Conservation (phyloP, 1,140 invertebrate genomes). For the Zaprionus taronus region DNA sequence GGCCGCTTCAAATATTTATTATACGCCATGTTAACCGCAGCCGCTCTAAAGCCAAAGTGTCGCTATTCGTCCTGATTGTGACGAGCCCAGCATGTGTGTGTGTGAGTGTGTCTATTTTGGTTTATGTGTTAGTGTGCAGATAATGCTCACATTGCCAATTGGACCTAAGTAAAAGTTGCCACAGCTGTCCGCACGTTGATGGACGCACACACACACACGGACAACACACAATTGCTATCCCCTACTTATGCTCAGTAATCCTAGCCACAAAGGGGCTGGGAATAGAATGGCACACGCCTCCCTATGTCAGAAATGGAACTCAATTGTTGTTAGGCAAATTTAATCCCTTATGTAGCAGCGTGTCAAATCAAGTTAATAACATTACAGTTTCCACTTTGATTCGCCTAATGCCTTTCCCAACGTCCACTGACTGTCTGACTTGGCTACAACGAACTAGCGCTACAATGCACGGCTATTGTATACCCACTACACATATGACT, state of each 20-base stretch:
- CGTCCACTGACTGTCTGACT: constrained; percentile 1
- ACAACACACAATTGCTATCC: constrained; percentile 5
- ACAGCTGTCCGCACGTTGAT: constrained; percentile 22
- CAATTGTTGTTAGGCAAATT: constrained; percentile 15
- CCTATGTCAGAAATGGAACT: not conserved
- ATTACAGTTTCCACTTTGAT: constrained; percentile 24
- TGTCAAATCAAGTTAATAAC: constrained; percentile 26
- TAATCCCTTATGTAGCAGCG: constrained; percentile 21
- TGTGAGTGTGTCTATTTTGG: not conserved
- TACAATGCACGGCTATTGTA: too few relatives aligned
- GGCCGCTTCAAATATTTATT: constrained; percentile 68
- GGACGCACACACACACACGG: constrained; percentile 1
- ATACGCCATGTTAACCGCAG: constrained; percentile 52
- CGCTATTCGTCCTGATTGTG: constrained; percentile 17
- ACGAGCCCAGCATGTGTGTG: not conserved
- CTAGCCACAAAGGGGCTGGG: not conserved
- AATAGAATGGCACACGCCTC: not conserved
- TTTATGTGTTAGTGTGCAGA: not conserved
- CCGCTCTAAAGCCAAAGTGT: constrained; percentile 27
- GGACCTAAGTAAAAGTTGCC: constrained; percentile 27
- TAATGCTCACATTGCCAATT: constrained; percentile 21
- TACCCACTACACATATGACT: too few relatives aligned
- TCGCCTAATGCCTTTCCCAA: constrained; percentile 8
- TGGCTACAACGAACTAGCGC: not conserved
- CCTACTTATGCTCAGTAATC: not conserved